Evolutionary conservation across 2,797 vertebrate genomes (phyloP).

Genomic region (Tadarida brasiliensis): DNA sequence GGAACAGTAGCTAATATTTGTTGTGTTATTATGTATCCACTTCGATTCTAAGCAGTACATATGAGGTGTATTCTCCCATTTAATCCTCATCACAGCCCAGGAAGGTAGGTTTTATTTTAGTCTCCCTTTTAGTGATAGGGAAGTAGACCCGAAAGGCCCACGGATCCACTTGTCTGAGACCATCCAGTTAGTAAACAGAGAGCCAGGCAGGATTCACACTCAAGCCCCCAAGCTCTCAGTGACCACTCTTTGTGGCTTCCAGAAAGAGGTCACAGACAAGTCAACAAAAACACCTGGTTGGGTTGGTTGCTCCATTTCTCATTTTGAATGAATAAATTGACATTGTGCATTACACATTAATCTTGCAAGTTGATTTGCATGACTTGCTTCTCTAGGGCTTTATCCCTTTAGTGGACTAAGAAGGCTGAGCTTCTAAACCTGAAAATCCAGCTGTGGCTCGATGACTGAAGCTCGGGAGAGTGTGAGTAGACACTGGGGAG

Average conservation of each 20-base stretch:
- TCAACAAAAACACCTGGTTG: conserved; percentile 17
- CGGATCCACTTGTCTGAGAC: neutral
- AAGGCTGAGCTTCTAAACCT: conserved; percentile 32
- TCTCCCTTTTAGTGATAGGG: neutral
- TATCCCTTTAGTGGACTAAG: neutral
- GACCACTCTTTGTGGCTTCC: neutral
- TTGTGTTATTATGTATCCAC: neutral
- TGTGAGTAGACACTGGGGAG: neutral
- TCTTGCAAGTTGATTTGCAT: conserved; percentile 21
- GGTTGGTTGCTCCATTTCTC: conserved; percentile 39
- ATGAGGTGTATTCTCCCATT: neutral
- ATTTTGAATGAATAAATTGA: conserved; percentile 44
- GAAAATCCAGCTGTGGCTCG: neutral
- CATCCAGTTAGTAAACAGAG: neutral
- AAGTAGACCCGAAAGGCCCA: neutral
- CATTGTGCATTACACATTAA: conserved; percentile 12
- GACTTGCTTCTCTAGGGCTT: neutral
- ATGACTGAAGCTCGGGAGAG: neutral
- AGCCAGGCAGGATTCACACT: neutral
- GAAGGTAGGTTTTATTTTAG: neutral
- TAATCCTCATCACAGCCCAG: neutral
- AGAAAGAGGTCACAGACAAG: conserved; percentile 42
- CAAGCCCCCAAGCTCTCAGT: neutral
- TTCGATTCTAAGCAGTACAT: neutral
- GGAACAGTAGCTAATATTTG: neutral